phyloP scores from a whole-genome alignment of 1,140 invertebrate species.

The Nomia melanderi region DNA sequence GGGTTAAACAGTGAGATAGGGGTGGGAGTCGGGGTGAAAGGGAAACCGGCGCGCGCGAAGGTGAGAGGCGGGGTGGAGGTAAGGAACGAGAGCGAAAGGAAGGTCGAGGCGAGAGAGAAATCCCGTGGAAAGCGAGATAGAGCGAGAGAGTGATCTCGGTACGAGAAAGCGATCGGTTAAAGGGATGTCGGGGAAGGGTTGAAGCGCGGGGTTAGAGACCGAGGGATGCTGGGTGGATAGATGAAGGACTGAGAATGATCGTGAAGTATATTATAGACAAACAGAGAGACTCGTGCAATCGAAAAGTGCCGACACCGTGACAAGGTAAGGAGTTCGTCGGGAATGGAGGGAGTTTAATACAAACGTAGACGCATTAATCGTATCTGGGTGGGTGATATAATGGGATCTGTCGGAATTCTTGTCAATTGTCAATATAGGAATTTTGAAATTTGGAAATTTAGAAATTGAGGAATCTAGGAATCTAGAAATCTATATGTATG shows the following conservation, averaged over 20 bases:
- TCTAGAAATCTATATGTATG: too few relatives aligned
- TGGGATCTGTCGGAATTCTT: too few relatives aligned
- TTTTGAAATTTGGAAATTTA: too few relatives aligned
- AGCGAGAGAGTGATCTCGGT: not conserved
- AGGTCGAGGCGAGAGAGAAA: slow-evolving; percentile 27
- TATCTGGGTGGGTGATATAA: not conserved
- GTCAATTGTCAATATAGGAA: too few relatives aligned
- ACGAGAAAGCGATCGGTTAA: not conserved
- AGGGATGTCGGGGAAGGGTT: slow-evolving; percentile 31
- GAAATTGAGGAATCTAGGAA: too few relatives aligned
- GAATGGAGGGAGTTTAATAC: not conserved
- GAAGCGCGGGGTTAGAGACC: slow-evolving; percentile 33
- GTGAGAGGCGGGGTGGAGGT: not conserved
- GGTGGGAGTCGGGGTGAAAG: slow-evolving; percentile 27
- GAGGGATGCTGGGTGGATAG: slow-evolving; percentile 12
- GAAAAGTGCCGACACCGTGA: not conserved
- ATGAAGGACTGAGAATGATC: slow-evolving; percentile 22
- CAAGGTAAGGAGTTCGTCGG: not conserved
- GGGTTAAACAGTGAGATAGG: slow-evolving; percentile 28
- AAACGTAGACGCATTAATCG: not conserved
- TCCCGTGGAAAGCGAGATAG: too few relatives aligned
- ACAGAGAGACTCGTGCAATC: not conserved
- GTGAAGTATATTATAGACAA: not conserved
- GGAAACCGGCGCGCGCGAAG: slow-evolving; percentile 11
- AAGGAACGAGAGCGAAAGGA: slow-evolving; percentile 44